A percentile compares a stretch with the other conserved stretches of the same genome.
phyloP scores from a whole-genome alignment of 2,888 invertebrate species.

The Ichneumoninae sp. region DNA sequence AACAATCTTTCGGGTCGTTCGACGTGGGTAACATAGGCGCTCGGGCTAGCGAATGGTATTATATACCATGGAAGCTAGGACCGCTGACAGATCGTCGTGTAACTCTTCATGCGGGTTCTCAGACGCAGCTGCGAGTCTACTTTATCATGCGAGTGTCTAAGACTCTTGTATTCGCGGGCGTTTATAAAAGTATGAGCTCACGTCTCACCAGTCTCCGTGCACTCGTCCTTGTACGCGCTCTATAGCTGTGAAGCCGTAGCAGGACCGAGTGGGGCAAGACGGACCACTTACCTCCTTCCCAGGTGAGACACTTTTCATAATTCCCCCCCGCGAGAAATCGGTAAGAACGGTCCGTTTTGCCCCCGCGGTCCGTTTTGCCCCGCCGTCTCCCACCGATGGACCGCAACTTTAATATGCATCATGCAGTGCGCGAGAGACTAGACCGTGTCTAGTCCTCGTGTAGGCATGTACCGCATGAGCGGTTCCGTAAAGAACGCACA shows the following conservation, averaged over 20 bases:
- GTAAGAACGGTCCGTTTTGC: background rate
- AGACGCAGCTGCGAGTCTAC: constrained; percentile 44
- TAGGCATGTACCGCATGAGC: constrained; percentile 20
- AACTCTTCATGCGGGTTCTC: constrained; percentile 57
- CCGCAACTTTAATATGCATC: constrained; percentile 38
- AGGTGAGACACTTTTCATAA: background rate
- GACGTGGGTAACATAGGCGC: constrained; percentile 16
- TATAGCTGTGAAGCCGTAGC: constrained; percentile 2
- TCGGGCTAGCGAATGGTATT: constrained; percentile 9
- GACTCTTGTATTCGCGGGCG: constrained; percentile 60
- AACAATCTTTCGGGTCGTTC: constrained; percentile 48
- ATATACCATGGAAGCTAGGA: constrained; percentile 49
- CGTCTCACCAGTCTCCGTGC: constrained; percentile 41
- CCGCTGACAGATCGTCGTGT: constrained; percentile 58
- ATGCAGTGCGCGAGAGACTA: constrained; percentile 44
- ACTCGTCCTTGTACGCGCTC: constrained; percentile 20
- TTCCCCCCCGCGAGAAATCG: background rate
- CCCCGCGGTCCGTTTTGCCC: background rate
- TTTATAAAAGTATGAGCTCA: constrained; percentile 46
- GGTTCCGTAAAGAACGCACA: constrained; percentile 25
- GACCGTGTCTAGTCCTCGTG: constrained; percentile 38
- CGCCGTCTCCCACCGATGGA: background rate
- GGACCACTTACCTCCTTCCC: background rate
- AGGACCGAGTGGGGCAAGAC: background rate
- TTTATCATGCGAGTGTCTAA: constrained; percentile 64